Evolutionary conservation across 2,113 vertebrate genomes (phyloP).

Genomic region (Meriones unguiculatus): DNA sequence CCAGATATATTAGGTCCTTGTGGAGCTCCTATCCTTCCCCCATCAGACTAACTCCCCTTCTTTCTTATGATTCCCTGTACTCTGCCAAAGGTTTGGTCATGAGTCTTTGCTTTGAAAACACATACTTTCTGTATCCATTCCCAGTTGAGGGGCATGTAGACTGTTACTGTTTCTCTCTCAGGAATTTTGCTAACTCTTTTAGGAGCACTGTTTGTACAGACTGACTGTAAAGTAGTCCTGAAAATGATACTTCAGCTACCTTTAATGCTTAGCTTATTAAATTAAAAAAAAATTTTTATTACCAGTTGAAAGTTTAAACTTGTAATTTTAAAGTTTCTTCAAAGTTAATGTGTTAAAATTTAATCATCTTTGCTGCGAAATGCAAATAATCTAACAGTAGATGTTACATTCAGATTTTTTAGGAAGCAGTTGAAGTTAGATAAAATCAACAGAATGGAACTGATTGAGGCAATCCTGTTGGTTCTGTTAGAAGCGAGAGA

Average conservation of each 20-base stretch:
- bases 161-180: no score
- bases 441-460: neutral
- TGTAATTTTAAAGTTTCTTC: neutral
- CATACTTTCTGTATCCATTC: no score
- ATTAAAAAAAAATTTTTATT: neutral
- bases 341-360: neutral
- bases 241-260: neutral
- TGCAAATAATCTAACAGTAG: no score
- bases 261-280: neutral
- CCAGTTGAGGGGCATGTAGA: no score
- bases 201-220: neutral
- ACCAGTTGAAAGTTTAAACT: neutral
- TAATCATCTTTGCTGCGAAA: neutral
- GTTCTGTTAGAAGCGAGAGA: neutral
- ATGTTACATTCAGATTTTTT: neutral
- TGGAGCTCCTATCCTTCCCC: no score
- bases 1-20: no score
- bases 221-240: neutral
- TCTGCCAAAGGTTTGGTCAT: no score
- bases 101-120: no score
- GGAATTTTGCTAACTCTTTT: neutral
- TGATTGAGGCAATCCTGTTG: neutral
- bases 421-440: neutral
- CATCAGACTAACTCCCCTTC: no score
- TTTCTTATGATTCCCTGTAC: no score